Percentiles rank a stretch among this genome's conserved stretches.
These are phyloP conservation scores for Lordiphosa collinella DNA, from an alignment of 1,140 invertebrate genomes.

Conservation along the genomic window DNA sequence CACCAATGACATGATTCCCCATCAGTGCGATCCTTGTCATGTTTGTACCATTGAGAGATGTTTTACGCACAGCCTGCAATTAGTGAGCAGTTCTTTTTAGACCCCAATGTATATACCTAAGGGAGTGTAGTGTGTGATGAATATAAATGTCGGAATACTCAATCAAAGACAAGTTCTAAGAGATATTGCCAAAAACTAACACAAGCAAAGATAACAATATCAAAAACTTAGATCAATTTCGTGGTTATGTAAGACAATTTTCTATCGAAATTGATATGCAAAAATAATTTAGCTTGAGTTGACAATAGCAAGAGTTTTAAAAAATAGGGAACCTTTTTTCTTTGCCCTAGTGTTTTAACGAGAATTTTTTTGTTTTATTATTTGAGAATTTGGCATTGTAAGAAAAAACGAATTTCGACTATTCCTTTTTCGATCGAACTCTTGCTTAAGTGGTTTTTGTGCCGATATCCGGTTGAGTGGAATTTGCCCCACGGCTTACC, in stretches of 20 bases:
- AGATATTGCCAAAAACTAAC: slow-evolving; percentile 22
- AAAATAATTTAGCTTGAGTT: neutral
- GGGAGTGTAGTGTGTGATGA: too few species aligned
- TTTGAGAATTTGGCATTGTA: too few species aligned
- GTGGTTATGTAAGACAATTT: slow-evolving; percentile 1
- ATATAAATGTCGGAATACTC: neutral
- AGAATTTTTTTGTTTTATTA: too few species aligned
- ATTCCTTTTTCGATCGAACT: too few species aligned
- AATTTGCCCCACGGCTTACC: too few species aligned
- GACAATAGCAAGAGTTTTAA: too few species aligned
- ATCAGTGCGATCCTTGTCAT: slow-evolving; percentile 31
- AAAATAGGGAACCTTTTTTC: too few species aligned
- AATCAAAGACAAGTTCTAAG: slow-evolving; percentile 52
- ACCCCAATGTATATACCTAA: too few species aligned
- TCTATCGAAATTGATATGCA: neutral
- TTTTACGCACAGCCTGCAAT: slow-evolving; percentile 64
- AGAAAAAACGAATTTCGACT: too few species aligned
- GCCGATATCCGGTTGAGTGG: too few species aligned
- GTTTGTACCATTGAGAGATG: slow-evolving; percentile 45
- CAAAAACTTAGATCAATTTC: slow-evolving; percentile 12
- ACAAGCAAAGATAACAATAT: slow-evolving; percentile 13
- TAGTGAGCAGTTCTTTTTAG: slow-evolving; percentile 40
- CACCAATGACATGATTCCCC: slow-evolving; percentile 36
- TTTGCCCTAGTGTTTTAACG: too few species aligned
- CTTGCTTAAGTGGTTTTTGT: too few species aligned